Conservation (phyloP, 2,797 vertebrate species). For the Gila robusta region DNA sequence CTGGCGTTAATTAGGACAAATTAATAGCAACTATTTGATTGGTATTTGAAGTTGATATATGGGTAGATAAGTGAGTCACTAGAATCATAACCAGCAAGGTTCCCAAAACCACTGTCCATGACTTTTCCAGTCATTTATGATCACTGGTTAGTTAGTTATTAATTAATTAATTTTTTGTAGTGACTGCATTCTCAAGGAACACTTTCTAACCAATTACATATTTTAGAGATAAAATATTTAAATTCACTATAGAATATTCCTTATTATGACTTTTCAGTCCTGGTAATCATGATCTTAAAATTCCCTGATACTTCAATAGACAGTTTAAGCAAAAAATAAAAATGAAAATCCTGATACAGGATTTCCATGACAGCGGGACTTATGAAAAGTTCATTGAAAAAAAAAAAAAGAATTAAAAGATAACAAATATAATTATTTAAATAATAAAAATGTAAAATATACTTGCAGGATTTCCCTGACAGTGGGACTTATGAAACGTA, state of each 20-base stretch:
- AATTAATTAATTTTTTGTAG: not conserved
- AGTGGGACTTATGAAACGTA: not conserved
- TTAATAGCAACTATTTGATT: not conserved
- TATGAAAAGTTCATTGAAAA: not conserved
- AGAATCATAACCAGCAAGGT: not conserved
- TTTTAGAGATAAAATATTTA: not conserved
- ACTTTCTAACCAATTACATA: not conserved
- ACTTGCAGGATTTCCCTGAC: not conserved
- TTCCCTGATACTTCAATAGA: not conserved
- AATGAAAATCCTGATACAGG: not conserved
- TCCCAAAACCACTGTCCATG: not conserved
- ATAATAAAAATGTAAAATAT: not conserved
- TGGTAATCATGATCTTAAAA: not conserved
- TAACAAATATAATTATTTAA: not conserved
- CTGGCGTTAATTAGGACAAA: not conserved
- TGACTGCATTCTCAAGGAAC: not conserved
- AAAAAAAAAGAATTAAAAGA: not conserved
- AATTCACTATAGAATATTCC: not conserved
- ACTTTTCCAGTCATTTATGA: not conserved
- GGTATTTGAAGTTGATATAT: not conserved
- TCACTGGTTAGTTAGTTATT: not conserved
- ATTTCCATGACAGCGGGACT: not conserved
- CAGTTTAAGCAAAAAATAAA: not conserved
- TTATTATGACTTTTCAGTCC: not conserved
- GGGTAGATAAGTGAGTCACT: not conserved